phyloP scores from a whole-genome alignment of 2,113 vertebrate species.

The Anguilla rostrata region DNA sequence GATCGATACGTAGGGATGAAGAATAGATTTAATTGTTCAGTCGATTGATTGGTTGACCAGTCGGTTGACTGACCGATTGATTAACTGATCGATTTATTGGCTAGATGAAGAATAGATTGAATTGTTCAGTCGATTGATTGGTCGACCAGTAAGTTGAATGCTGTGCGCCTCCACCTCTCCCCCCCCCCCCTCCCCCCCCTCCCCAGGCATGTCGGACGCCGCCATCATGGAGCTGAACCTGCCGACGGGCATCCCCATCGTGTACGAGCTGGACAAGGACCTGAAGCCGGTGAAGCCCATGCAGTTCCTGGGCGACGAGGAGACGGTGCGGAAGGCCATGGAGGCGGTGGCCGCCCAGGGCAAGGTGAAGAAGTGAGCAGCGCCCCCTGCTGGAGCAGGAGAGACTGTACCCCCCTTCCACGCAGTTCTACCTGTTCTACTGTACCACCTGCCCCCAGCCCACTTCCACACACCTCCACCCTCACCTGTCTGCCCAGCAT shows the following conservation, averaged over 20 bases:
- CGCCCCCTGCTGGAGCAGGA: constrained; percentile 16
- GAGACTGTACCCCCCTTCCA: constrained; percentile 35
- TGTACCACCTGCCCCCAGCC: background rate
- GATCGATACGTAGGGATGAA: background rate
- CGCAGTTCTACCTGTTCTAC: background rate
- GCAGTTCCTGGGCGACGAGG: constrained; percentile 93
- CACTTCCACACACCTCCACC: background rate
- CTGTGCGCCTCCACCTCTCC: background rate
- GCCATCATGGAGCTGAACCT: constrained; percentile 98
- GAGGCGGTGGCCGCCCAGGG: constrained; percentile 96
- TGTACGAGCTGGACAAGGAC: constrained; percentile 92
- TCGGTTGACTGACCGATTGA: no score
- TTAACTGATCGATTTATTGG: no score
- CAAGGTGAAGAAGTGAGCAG: constrained; percentile 88
- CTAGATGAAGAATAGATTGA: no score
- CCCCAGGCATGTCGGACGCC: constrained; percentile 87
- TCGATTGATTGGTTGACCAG: background rate
- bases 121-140: no score
- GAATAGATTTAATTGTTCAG: background rate
- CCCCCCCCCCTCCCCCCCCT: background rate
- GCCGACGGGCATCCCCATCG: constrained; percentile 94
- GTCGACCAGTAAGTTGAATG: background rate
- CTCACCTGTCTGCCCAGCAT: background rate
- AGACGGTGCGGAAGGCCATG: constrained; percentile 96
- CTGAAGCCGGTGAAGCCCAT: constrained; percentile 94